These are phyloP conservation scores for Ostrea denselamellosa DNA, from an alignment of 1,140 invertebrate species.

Conservation along the genomic window DNA sequence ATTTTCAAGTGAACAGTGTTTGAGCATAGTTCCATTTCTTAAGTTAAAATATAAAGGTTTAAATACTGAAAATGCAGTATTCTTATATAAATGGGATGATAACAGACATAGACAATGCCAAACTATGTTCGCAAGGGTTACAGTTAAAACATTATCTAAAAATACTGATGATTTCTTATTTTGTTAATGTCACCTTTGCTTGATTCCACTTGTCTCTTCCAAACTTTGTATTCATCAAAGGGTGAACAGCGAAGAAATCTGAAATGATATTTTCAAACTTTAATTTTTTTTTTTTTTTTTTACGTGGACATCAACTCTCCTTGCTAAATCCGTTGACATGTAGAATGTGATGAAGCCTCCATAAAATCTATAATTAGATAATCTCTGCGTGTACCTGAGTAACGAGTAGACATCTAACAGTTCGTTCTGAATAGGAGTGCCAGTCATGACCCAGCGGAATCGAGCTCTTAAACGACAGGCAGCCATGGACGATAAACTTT, in stretches of 20 bases:
- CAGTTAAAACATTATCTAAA: no score
- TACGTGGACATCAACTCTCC: neutral
- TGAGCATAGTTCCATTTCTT: no score
- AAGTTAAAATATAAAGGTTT: no score
- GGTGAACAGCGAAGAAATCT: constrained; percentile 91
- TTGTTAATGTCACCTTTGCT: constrained; percentile 80
- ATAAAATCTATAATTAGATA: neutral
- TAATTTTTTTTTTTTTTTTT: neutral
- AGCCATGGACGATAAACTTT: constrained; percentile 86
- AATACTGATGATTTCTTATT: neutral
- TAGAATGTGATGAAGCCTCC: no score
- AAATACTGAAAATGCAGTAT: no score
- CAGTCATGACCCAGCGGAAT: constrained; percentile 91
- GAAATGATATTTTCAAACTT: constrained; percentile 46
- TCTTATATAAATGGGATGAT: no score
- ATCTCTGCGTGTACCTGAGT: constrained; percentile 80
- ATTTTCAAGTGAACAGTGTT: no score
- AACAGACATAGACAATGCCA: no score
- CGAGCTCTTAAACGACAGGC: constrained; percentile 81
- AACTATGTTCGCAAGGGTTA: neutral
- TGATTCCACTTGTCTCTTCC: constrained; percentile 86
- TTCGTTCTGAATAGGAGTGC: constrained; percentile 97
- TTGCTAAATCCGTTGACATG: no score
- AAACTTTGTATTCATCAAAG: constrained; percentile 88
- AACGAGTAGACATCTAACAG: constrained; percentile 92